Evolutionary conservation across 1,140 invertebrate species (phyloP), one percentile per base, ranked within the genome.

Genomic region (Gryllus bimaculatus): DNA sequence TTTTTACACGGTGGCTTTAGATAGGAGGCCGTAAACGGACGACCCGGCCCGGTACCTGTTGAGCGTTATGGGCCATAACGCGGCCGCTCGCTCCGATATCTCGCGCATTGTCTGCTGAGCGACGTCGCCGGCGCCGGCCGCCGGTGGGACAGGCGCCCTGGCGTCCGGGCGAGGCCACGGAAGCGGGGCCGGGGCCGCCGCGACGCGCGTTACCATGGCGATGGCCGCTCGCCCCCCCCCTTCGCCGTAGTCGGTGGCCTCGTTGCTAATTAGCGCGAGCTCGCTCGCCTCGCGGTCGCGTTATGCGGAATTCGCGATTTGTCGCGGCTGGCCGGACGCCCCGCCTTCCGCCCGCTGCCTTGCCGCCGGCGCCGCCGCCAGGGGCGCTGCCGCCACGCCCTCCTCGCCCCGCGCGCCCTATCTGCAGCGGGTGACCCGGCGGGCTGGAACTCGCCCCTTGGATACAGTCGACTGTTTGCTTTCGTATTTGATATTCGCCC

Each of bases 231-330:
- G 54, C 54, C 0, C 7, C 54, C 54, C 18, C 54, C 18, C 54
- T 66, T 7, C 7, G 54, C 10, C 10, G 54, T 7, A 0, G 10
- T 18, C 54, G 18, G 10, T 18, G 54, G 54, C 18, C 54, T 18
- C 54, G 54, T 66, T 66, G 54, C 54, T 66, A 66, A 66, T 66
- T 66, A 66, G 54, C 18, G 54, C 54, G 54, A 66, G 54, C 54
- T 66, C 54, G 54, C 54, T 66, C 2, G 10, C 54, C 18, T 18
- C 54, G 54, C 18, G 54, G 54, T 66, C 54, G 18, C 10, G 54
- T 66, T 66, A 66, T 66, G 54, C 18, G 54, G 54, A 66, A 66
- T 66, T 66, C 54, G 54, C 54, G 54, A 66, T 66, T 66, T 66
- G 54, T 66, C 54, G 54, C 18, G 54, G 54, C 18, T 66, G 54